A percentile compares a stretch with the other conserved stretches of the same genome.
These are phyloP conservation scores for Karalla daura DNA, from an alignment of 2,797 vertebrate species.

Conservation along the genomic window DNA sequence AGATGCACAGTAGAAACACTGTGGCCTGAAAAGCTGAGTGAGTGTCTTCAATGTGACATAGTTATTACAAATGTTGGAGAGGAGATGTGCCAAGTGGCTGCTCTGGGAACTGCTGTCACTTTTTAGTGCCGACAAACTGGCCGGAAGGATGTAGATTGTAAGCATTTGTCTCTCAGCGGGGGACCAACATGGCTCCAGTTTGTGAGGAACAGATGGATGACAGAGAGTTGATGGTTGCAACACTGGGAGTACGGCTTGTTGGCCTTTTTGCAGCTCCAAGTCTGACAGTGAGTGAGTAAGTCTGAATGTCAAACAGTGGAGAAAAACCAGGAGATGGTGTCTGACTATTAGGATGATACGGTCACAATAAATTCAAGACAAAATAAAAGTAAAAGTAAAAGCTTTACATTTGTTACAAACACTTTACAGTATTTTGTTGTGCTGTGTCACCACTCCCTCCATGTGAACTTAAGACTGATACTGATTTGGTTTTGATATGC, in stretches of 20 bases:
- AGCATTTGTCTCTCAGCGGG: conserved; percentile 35
- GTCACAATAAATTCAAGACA: too few relatives aligned
- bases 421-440: too few relatives aligned
- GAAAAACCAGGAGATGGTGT: too few relatives aligned
- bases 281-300: neutral
- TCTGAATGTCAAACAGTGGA: neutral
- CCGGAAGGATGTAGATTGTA: conserved; percentile 2
- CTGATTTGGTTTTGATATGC: too few relatives aligned
- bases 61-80: conserved; percentile 5
- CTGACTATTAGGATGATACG: too few relatives aligned
- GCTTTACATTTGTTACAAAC: too few relatives aligned
- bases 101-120: conserved; percentile 13
- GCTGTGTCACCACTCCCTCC: too few relatives aligned
- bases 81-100: conserved; percentile 3
- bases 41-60: conserved; percentile 5
- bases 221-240: conserved; percentile 7
- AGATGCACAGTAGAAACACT: neutral
- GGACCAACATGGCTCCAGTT: conserved; percentile 9
- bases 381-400: too few relatives aligned
- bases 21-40: conserved; percentile 17
- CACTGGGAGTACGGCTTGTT: neutral
- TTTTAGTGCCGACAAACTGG: neutral
- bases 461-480: too few relatives aligned
- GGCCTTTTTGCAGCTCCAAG: neutral
- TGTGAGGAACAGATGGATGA: conserved; percentile 27